Evolutionary conservation across 2,797 vertebrate species (phyloP), one percentile per base, ranked within the genome.

Genomic region (Gephyroberyx darwinii): DNA sequence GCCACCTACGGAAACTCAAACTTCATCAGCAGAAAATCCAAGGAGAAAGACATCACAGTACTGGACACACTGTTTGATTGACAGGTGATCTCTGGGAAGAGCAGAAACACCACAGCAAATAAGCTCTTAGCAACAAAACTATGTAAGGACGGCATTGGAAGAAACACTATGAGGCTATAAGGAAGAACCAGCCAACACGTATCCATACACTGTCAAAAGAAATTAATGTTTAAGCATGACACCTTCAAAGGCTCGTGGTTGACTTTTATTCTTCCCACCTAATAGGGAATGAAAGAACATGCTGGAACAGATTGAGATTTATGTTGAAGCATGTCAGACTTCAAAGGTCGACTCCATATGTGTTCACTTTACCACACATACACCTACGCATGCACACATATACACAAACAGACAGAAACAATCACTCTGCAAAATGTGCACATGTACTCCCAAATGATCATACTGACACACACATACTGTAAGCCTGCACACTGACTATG

Each of bases 381-480:
- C 51, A 48, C 60, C 14, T 43, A 20, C 48, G 51, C 26, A 33
- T 19, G 39, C 45, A 57, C 54, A 47, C 30, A 17, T 14, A 41
- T 35, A 63, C 60, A 35, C 59, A 31, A 48, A 64, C 61, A 51
- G 17, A 52, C 33, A 53, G 22, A 14, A 13, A 9, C 53, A 31
- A 19, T 20, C 22, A 13, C 22, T 20, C 10, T 3, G 6, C 3
- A 41, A 16, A 6, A 54, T 13, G 2, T 14, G 20, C 26, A 5
- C 52, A 54, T 30, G 14, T 5, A 45, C 43, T 45, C 5, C 16
- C 39, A 41, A 41, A 41, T 45, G 14, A 45, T 45, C 13, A 16
- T 14, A 5, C 4, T 16, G 43, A 45, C 43, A 16, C 43, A 45
- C 43, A 45, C 33, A 8, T 8, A 35, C 1, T 16, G 14, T 45